Evolutionary conservation across 2,888 invertebrate genomes (phyloP).

Genomic region (Ommatoiulus sabulosus): DNA sequence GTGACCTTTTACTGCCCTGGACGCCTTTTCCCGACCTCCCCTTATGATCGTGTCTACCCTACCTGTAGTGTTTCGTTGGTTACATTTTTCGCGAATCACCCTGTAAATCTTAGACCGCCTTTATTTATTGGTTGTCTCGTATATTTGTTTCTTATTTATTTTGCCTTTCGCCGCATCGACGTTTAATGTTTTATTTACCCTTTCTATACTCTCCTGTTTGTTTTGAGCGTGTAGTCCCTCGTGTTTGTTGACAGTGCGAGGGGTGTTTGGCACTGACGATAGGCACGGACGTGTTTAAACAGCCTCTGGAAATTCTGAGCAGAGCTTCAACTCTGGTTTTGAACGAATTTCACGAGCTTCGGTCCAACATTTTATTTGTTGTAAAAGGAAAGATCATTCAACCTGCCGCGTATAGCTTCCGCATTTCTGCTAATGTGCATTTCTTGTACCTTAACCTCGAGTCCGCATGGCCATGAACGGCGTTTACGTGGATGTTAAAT

Average conservation of each 20-base stretch:
- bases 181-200: conserved; percentile 29
- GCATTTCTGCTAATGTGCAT: not conserved
- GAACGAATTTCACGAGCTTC: not conserved
- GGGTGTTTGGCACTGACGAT: conserved; percentile 16
- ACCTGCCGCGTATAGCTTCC: not conserved
- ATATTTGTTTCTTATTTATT: not conserved
- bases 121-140: not conserved
- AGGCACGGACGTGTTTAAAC: not conserved
- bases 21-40: too few relatives aligned
- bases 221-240: conserved; percentile 1
- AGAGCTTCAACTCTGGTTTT: not conserved
- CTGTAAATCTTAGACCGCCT: not conserved
- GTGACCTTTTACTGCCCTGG: too few relatives aligned
- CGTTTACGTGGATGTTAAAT: too few relatives aligned
- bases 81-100: not conserved
- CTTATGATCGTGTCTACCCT: too few relatives aligned
- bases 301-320: conserved; percentile 29
- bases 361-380: not conserved
- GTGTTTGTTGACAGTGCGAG: conserved; percentile 35
- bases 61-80: too few relatives aligned
- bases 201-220: not conserved
- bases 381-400: not conserved
- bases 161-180: not conserved
- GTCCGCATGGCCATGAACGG: not conserved
- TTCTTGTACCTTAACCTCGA: not conserved